A percentile compares a stretch with the other conserved stretches of the same genome.
Conservation (phyloP, 2,113 vertebrate genomes). For the Coturnix japonica region DNA sequence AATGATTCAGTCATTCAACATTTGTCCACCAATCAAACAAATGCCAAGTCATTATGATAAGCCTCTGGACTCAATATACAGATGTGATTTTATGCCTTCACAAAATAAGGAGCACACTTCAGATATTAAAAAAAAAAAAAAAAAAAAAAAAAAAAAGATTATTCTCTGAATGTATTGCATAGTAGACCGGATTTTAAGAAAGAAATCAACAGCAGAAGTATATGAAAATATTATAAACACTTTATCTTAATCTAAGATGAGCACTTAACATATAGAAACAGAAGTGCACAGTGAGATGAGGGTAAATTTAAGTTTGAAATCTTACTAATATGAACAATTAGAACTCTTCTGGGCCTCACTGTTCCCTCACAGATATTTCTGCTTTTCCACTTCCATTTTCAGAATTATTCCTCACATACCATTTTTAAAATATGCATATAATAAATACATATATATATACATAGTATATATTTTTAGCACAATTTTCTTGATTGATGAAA, state of each 20-base stretch:
- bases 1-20: constrained; percentile 58
- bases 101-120: constrained; percentile 26
- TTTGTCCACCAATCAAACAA: constrained; percentile 55
- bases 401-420: not conserved
- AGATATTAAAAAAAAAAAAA: not conserved
- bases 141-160: not conserved
- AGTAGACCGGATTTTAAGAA: not conserved
- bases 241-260: not conserved
- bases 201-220: not conserved
- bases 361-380: not conserved
- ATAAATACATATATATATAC: too few species aligned
- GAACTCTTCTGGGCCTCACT: not conserved
- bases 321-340: not conserved
- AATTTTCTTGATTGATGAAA: not conserved
- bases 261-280: not conserved
- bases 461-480: too few species aligned
- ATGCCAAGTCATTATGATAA: constrained; percentile 41
- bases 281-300: not conserved
- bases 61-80: constrained; percentile 43
- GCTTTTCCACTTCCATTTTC: not conserved
- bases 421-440: not conserved
- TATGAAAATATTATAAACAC: not conserved
- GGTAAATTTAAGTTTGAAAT: not conserved
- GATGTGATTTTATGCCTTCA: constrained; percentile 38
- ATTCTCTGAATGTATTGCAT: not conserved